These are phyloP conservation scores for Ptychadena robeensis DNA, from an alignment of 2,797 vertebrate species.

Conservation along the genomic window DNA sequence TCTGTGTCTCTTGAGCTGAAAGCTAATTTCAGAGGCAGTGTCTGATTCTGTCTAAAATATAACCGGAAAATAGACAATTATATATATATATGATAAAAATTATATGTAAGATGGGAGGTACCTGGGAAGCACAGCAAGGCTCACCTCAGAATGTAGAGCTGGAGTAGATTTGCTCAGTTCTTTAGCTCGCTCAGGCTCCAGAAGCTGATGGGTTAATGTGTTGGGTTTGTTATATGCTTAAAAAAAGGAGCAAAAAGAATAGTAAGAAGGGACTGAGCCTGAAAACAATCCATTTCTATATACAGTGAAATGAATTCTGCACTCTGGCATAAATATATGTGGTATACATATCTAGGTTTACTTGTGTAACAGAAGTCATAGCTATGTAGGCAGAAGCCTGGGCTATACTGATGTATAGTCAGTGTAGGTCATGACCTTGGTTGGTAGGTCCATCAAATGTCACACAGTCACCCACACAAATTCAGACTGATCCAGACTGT, in stretches of 20 bases:
- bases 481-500: no score
- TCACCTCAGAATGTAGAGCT: slow-evolving; percentile 73
- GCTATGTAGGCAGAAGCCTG: no score
- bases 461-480: no score
- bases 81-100: not conserved
- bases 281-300: not conserved
- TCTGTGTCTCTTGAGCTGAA: slow-evolving; percentile 71
- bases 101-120: not conserved
- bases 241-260: slow-evolving; percentile 57
- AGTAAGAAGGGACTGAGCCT: not conserved
- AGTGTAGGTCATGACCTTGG: no score
- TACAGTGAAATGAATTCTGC: not conserved
- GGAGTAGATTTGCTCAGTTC: slow-evolving; percentile 74
- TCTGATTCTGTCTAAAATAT: slow-evolving; percentile 73
- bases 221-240: slow-evolving; percentile 72
- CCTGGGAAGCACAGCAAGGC: not conserved
- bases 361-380: no score
- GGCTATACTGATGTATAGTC: no score
- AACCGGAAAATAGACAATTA: not conserved
- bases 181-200: slow-evolving; percentile 73
- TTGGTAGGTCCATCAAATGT: no score
- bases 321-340: no score
- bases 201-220: slow-evolving; percentile 66
- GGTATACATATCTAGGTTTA: no score
- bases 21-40: slow-evolving; percentile 76